Conservation (phyloP, 1,140 invertebrate species). For the Trachymyrmex septentrionalis region DNA sequence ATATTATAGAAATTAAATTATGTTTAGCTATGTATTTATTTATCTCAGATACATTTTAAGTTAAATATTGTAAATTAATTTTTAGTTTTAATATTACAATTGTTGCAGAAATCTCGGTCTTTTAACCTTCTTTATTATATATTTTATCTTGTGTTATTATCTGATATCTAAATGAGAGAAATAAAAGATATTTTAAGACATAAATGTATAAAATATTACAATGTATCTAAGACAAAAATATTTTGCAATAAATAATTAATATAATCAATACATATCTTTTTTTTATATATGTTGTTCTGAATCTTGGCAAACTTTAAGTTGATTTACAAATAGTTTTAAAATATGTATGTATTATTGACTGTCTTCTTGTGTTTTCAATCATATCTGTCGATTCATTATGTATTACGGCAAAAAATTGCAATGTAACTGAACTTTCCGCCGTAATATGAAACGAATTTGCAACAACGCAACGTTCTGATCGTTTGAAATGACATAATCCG, state of each 20-base stretch:
- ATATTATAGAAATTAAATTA: not conserved
- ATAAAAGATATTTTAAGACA: not conserved
- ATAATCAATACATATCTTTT: slow-evolving; percentile 39
- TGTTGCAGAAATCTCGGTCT: not conserved
- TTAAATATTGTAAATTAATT: not conserved
- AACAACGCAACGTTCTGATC: not conserved
- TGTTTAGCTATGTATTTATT: not conserved
- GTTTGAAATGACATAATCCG: not conserved
- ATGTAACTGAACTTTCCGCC: not conserved
- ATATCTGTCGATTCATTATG: not conserved
- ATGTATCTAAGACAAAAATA: not conserved
- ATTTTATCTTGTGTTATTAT: slow-evolving; percentile 8
- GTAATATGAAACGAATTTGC: slow-evolving; percentile 12
- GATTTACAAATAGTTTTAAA: not conserved
- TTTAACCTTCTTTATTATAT: not conserved
- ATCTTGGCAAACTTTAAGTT: not conserved
- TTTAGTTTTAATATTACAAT: not conserved
- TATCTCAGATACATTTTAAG: not conserved
- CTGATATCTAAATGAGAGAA: not conserved
- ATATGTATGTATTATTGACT: not conserved
- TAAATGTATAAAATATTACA: not conserved
- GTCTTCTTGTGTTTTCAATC: not conserved
- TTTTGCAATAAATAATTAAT: slow-evolving; percentile 37
- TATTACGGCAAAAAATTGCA: not conserved
- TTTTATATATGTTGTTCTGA: not conserved